Percentiles rank a stretch among this genome's conserved stretches.
phyloP scores from a whole-genome alignment of 37 sponge, comb jelly and placozoan species.

The Oscarella lobularis region DNA sequence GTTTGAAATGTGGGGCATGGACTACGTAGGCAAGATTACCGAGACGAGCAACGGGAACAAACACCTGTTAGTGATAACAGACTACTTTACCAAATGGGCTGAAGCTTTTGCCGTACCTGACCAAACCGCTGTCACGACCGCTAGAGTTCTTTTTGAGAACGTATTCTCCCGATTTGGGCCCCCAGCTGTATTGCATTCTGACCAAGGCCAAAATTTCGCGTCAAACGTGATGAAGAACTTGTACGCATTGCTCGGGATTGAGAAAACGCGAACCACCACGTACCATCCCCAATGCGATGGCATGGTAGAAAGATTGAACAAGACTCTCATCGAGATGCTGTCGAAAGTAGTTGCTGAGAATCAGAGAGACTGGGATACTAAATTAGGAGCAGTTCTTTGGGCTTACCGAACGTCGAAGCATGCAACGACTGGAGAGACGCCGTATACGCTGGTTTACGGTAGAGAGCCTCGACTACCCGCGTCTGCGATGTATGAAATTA shows the following conservation, averaged over 20 bases:
- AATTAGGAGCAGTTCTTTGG: conserved; percentile 8
- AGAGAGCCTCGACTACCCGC: conserved; percentile 11
- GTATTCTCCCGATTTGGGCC: conserved; percentile 4
- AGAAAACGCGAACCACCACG: conserved; percentile 20
- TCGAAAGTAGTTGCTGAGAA: conserved; percentile 8
- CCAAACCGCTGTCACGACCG: background rate
- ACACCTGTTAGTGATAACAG: background rate
- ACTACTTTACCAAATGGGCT: conserved; percentile 3
- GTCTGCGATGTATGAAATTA: background rate
- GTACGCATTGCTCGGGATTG: conserved; percentile 5
- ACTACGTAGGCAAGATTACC: background rate
- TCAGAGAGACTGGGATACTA: conserved; percentile 19
- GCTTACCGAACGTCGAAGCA: conserved; percentile 14
- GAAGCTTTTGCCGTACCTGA: background rate
- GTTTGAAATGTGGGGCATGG: conserved; percentile 10
- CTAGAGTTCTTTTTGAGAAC: background rate
- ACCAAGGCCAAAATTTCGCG: conserved; percentile 23
- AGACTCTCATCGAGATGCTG: conserved; percentile 8
- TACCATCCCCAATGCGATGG: conserved; percentile 28
- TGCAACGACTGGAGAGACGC: conserved; percentile 10
- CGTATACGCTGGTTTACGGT: conserved; percentile 14
- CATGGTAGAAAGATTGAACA: conserved; percentile 25
- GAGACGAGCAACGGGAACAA: background rate
- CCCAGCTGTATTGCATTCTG: conserved; percentile 17
- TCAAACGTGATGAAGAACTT: conserved; percentile 9